Evolutionary conservation across 2,113 vertebrate genomes (phyloP), one percentile per base, ranked within the genome.

Genomic region (Crotalus viridis): DNA sequence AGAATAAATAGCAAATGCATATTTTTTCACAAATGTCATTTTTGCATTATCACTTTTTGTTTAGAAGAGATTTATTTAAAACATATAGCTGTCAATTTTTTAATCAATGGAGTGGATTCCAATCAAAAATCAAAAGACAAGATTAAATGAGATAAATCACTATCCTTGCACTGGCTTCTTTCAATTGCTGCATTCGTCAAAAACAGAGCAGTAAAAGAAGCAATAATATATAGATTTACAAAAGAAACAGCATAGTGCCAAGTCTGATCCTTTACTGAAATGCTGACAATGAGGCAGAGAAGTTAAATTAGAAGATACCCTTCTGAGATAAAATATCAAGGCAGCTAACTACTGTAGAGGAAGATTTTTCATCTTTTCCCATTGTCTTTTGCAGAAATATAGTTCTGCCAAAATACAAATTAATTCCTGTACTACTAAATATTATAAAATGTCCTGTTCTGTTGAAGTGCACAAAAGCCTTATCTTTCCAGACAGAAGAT

Each of bases 391-490:
- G 22, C 56, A 89, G 61, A 51, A 56, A 87, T 87, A 88, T 7
- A 90, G 52, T 86, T 24, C 5, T 86, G 91, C 95, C 88, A 94
- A 96, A 46, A 48, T 48, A 94, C 92, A 94, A 59, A 93, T 46
- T 56, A 54, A n/a, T 0, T 0, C 51, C 43, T 55, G 26, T 0
- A 0, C 0, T 0, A 0, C 10, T 33, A 74, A 46, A 69, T 64
- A 0, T 0, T 86, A 64, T 61, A 52, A 46, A 94, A 90, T 2
- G 4, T n/a, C 88, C 61, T 85, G 19, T 57, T 95, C 91, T 93
- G 5, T 3, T 52, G 52, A 10, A 48, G 26, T 88, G 28, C 19
- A 81, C 54, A 56, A 48, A 57, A n/a, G 5, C 52, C 0, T 0
- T 87, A 86, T 43, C 10, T 39, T 61, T 56, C 24, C 17, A 15